A percentile compares a stretch with the other conserved stretches of the same genome.
Conservation (phyloP, 2,888 invertebrate species). For the Scaptomyza cyrtandrae region DNA sequence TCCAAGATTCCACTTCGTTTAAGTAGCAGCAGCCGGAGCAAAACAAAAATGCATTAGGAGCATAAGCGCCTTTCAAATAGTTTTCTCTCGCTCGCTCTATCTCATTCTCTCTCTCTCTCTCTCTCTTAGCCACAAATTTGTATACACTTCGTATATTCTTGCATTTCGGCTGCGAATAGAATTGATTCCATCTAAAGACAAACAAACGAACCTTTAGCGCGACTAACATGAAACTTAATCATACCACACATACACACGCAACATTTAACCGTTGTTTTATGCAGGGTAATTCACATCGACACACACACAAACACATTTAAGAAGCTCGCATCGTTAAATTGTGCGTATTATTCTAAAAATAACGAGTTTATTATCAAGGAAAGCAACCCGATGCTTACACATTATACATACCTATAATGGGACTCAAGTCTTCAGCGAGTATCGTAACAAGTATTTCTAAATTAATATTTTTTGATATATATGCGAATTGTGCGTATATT, state of each 20-base stretch:
- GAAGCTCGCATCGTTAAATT: slow-evolving; percentile 45
- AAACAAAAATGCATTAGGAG: slow-evolving; percentile 2
- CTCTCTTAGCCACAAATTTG: slow-evolving; percentile 34
- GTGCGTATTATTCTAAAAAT: slow-evolving; percentile 72
- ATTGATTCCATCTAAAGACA: slow-evolving; percentile 60
- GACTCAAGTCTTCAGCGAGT: slow-evolving; percentile 47
- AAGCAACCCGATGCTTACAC: slow-evolving; percentile 9
- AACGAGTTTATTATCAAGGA: slow-evolving; percentile 32
- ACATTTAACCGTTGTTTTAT: slow-evolving; percentile 27
- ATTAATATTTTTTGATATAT: slow-evolving; percentile 59
- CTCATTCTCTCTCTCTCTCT: no score
- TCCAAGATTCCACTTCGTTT: slow-evolving; percentile 55
- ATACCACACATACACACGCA: slow-evolving; percentile 20
- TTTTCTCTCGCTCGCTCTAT: slow-evolving; percentile 7
- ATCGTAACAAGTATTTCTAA: slow-evolving; percentile 72
- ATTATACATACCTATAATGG: slow-evolving; percentile 27
- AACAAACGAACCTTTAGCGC: slow-evolving; percentile 28
- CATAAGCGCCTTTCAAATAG: slow-evolving; percentile 9
- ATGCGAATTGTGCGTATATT: slow-evolving; percentile 42
- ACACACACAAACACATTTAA: background rate
- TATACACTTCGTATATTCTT: slow-evolving; percentile 26
- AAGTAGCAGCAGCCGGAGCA: slow-evolving; percentile 19
- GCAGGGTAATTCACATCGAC: slow-evolving; percentile 35
- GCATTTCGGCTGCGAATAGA: slow-evolving; percentile 44
- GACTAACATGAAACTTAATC: slow-evolving; percentile 30